These are phyloP conservation scores for Corydoras sp. DNA, from an alignment of 2,113 vertebrate genomes.

Conservation along the genomic window DNA sequence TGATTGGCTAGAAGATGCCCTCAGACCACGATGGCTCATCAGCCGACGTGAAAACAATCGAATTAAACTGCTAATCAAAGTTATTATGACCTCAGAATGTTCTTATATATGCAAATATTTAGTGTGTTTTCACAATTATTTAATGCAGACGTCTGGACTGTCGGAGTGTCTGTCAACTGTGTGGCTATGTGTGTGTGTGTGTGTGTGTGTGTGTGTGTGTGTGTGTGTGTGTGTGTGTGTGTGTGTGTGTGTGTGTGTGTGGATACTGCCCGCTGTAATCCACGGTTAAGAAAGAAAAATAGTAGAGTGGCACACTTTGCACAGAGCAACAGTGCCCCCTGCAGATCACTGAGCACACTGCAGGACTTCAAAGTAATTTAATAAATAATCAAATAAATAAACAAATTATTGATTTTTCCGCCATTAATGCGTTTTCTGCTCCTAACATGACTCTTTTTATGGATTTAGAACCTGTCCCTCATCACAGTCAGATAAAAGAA, in stretches of 20 bases:
- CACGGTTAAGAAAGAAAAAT: conserved; percentile 17
- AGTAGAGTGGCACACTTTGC: background rate
- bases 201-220: conserved; percentile 7
- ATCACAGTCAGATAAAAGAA: no score
- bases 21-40: conserved; percentile 5
- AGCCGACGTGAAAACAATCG: background rate
- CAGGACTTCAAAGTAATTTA: background rate
- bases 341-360: conserved; percentile 31
- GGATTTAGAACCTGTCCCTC: no score
- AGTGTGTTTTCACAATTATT: conserved; percentile 32
- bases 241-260: conserved; percentile 10
- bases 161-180: conserved; percentile 25
- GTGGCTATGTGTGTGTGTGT: conserved; percentile 9
- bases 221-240: conserved; percentile 12
- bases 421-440: no score
- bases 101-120: conserved; percentile 20
- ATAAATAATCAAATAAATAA: background rate
- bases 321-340: conserved; percentile 60
- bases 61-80: conserved; percentile 11
- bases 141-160: conserved; percentile 31
- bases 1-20: conserved; percentile 3
- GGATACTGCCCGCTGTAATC: conserved; percentile 40
- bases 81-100: conserved; percentile 9
- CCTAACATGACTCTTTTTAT: no score
- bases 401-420: background rate